Evolutionary conservation across 2,888 invertebrate species (phyloP), one percentile per base, ranked within the genome.

Genomic region (Teinopalpus imperialis): DNA sequence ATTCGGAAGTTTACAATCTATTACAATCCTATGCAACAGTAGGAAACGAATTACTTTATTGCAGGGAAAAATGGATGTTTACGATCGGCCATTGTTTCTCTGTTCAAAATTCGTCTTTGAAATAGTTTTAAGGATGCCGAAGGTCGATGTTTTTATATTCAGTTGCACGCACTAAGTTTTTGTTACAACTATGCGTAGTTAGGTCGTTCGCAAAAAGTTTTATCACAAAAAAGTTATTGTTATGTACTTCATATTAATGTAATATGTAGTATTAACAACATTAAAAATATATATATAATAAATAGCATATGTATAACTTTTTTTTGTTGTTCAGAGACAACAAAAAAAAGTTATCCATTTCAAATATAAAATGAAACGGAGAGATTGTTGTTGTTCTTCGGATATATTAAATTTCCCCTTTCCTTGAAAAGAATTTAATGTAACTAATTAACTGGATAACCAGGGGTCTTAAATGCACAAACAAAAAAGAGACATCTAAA

Each of bases 391-490:
- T n/a, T n/a, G n/a, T n/a, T n/a, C n/a, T n/a, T n/a, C n/a, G n/a
- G n/a, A n/a, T n/a, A n/a, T n/a, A n/a, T n/a, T n/a, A n/a, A n/a
- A n/a, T n/a, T n/a, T n/a, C n/a, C n/a, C n/a, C n/a, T n/a, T n/a
- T n/a, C n/a, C n/a, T n/a, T n/a, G n/a, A n/a, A n/a, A n/a, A 77
- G 75, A 81, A 82, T 81, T 79, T 85, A 87, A 87, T 85, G 76
- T 69, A 81, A 81, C 82, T 86, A 87, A 87, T 87, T 86, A 83
- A 83, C 82, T 85, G 81, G 81, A 83, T 85, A 87, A 87, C 87
- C 81, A 87, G 68, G 81, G 79, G 81, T 64, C n/a, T n/a, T n/a
- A n/a, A n/a, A n/a, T n/a, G n/a, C n/a, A n/a, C n/a, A n/a, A n/a
- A n/a, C n/a, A n/a, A n/a, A n/a, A n/a, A n/a, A n/a, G n/a, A n/a